Base-by-base conservation (phyloP, 2,113 vertebrate genomes). In the Asarcornis scutulata region DNA sequence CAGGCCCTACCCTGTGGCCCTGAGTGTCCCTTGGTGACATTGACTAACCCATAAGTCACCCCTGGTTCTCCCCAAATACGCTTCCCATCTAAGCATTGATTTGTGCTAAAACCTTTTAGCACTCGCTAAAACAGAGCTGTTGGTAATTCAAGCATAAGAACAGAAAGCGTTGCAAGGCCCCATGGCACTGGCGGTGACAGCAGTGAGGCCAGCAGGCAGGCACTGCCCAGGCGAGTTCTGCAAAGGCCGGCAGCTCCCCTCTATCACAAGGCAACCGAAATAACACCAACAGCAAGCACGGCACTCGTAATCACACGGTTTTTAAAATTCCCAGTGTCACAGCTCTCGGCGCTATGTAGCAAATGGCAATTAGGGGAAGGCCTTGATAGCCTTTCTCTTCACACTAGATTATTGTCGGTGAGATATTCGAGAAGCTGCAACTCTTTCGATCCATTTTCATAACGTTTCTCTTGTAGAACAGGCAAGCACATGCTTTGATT, bases 381-480 rank as follows among this genome's bases (percentile, higher is more conserved):
- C 50, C 60, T 94, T 58, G 18, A 38, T 36, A 66, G 76, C 58
- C 88, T 74, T 86, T 75, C 8, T 50, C 32, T 60, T 80, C 0
- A 0, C 17, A 26, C 36, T 44, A 58, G 69, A 79, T 85, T n/a
- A 34, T 48, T 26, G 20, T 88, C 80, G 67, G 27, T 4, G 8
- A 76, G 36, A 29, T 73, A 76, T 18, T 66, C 26, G 18, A 74
- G 64, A 26, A 83, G 13, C 12, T 56, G 55, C 25, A 77, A 59
- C 53, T 48, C 31, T 75, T 93, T 81, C 31, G 66, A 50, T 58
- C 26, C 36, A 18, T 72, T 76, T 96, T 78, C 58, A 16, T n/a
- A 21, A 32, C 8, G 36, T 66, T 84, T 84, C 77, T 82, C 62
- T 87, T 87, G 34, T 29, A 87, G 79, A 89, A 55, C 71, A 86